These are phyloP conservation scores for Drosophila acutilabella DNA, from an alignment of 2,888 invertebrate genomes.

Conservation along the genomic window DNA sequence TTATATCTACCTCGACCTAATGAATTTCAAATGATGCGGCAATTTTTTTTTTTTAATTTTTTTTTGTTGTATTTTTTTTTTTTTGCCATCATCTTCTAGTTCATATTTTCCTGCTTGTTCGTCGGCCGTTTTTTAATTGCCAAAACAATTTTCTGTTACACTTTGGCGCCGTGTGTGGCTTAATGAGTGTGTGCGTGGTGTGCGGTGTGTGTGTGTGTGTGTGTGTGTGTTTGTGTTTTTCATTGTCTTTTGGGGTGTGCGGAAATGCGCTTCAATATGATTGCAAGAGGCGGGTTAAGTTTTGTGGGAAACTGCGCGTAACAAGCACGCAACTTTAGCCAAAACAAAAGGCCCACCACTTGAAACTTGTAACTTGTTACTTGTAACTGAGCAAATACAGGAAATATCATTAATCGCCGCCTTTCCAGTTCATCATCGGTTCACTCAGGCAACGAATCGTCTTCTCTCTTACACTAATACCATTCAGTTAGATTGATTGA, in stretches of 20 bases:
- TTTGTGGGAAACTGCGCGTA: slow-evolving; percentile 58
- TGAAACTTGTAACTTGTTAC: not conserved
- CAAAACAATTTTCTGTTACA: slow-evolving; percentile 64
- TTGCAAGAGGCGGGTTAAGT: slow-evolving; percentile 42
- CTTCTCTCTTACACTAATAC: slow-evolving; percentile 4
- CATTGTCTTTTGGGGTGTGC: slow-evolving; percentile 58
- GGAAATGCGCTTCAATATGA: slow-evolving; percentile 60
- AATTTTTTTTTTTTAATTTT: slow-evolving; percentile 53
- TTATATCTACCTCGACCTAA: slow-evolving; percentile 51
- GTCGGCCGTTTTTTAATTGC: slow-evolving; percentile 69
- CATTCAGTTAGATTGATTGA: slow-evolving; percentile 1
- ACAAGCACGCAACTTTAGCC: slow-evolving; percentile 54
- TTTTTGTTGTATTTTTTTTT: slow-evolving; percentile 45
- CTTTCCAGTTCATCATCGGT: slow-evolving; percentile 4
- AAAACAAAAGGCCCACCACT: slow-evolving; percentile 34
- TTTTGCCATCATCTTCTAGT: slow-evolving; percentile 54
- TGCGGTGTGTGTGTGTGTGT: slow-evolving; percentile 30
- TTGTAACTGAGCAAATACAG: slow-evolving; percentile 1
- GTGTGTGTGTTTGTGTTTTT: slow-evolving; percentile 18
- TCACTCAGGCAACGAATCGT: not conserved
- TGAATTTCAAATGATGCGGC: slow-evolving; percentile 79
- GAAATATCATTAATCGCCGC: slow-evolving; percentile 16
- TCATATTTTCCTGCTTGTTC: slow-evolving; percentile 62
- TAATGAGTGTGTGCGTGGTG: slow-evolving; percentile 7
- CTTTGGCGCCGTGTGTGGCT: slow-evolving; percentile 59